These are phyloP conservation scores for Ophonus ardosiacus DNA, from an alignment of 2,888 invertebrate genomes.

Conservation along the genomic window DNA sequence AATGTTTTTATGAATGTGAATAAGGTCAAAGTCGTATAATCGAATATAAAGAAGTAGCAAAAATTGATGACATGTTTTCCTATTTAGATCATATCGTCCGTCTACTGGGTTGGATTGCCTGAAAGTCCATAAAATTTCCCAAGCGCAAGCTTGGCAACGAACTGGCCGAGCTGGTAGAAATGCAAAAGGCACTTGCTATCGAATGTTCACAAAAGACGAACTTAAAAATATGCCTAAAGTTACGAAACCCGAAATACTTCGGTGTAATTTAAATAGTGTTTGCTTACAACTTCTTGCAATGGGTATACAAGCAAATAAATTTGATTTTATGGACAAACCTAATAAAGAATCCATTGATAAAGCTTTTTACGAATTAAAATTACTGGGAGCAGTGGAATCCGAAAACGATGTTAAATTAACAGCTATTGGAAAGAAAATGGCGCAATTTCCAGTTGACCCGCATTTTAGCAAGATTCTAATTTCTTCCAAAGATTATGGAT, in stretches of 20 bases:
- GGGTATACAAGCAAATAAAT: conserved; percentile 88
- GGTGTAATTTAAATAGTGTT: conserved; percentile 83
- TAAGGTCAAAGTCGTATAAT: too few relatives aligned
- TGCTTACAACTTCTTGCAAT: conserved; percentile 90
- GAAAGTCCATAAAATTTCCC: conserved; percentile 88
- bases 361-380: conserved; percentile 82
- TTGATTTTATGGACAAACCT: conserved; percentile 95
- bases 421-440: conserved; percentile 89
- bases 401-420: conserved; percentile 83
- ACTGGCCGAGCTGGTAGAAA: conserved; percentile 95
- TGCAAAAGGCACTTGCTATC: conserved; percentile 89
- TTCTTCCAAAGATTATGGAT: conserved; percentile 86
- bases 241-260: conserved; percentile 91
- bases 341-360: conserved; percentile 83
- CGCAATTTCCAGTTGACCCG: conserved; percentile 95
- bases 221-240: conserved; percentile 85
- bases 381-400: conserved; percentile 84
- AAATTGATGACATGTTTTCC: too few relatives aligned
- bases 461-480: conserved; percentile 89
- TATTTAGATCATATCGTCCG: conserved; percentile 84
- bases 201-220: conserved; percentile 89
- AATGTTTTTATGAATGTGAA: too few relatives aligned
- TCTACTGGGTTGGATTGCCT: conserved; percentile 90
- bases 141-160: conserved; percentile 96
- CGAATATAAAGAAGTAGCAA: too few relatives aligned